Base-by-base conservation (phyloP, 2,797 vertebrate genomes). In the Sphenodon punctatus region DNA sequence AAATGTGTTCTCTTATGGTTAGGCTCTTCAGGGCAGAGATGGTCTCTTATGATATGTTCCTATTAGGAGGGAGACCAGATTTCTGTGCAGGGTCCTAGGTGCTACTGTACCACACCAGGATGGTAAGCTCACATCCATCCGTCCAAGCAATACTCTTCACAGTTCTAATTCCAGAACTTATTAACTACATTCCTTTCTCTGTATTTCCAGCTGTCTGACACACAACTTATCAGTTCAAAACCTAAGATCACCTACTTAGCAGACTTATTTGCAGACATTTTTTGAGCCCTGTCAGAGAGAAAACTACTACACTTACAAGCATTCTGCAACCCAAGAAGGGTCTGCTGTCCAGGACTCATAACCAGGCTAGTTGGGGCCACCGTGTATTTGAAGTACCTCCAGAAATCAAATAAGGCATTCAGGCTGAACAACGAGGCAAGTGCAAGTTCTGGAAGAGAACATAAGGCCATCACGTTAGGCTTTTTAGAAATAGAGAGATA, bases 321-420 rank as follows among this genome's bases (percentile, higher is more conserved):
- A 20, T 56, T 90, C 34, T 11, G 80, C 71, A 99, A 86, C 16
- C 98, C 98, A 75, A 98, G 89, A 61, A 99, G 97, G 9, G 87
- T 84, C 91, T 98, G 97, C 77, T 99, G 98, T 27, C 95, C 92
- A 3, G 98, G 97, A 36, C 95, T 97, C 11, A 97, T 89, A 6
- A 95, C 95, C 45, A 98, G 92, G 64, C 93, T 96, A 34, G 95
- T 95, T 0, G 97, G 97, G 56, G 98, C 96, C 95, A 99, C 97
- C 0, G 98, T 97, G 88, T 97, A 99, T 85, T 97, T 99, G 89
- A 99, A 99, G 80, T 99, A 99, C 60, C 96, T 97, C 98, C 98
- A 99, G 94, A 99, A 99, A 90, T 99, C 98, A 95, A 98, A 97
- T 45, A 99, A 93, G 51, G 97, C 98, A 36, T 98, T 99, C 65